Base-by-base conservation (phyloP, 2,113 vertebrate species). In the Oncorhynchus mykiss region DNA sequence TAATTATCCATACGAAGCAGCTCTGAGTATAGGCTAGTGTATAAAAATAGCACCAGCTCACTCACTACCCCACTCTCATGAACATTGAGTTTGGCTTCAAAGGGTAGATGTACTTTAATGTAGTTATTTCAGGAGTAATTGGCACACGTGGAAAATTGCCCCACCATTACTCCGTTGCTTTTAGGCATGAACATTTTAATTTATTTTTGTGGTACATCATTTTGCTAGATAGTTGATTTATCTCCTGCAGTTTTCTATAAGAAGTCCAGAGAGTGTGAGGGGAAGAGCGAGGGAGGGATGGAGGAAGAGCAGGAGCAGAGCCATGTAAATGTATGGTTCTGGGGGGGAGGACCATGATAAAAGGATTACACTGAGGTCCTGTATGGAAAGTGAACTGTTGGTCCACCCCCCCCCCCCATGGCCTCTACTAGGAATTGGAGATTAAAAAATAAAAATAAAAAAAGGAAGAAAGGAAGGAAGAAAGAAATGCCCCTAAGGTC, bases 1-100 rank as follows among this genome's bases (percentile, higher is more conserved):
- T 89, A 71, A 49, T 84, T 72, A 71, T 73, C 68, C 78, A 72
- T 45, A 72, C 27, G 72, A 74, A 84, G 80, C 79, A 80, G 79
- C 9, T 22, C 45, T 78, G 11, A 76, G n/a, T 62, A 68, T 78
- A 67, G 76, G 31, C 27, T 25, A 16, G 34, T 22, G 12, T 72
- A 29, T 24, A 14, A 83, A 88, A 83, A 78, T 84, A 45, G n/a
- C 3, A 13, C 65, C 14, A 7, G 12, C 65, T 29, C 65, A 3
- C 62, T 25, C 62, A n/a, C 62, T 25, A 25, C 13, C 65, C 14
- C 60, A 1, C 65, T 27, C 65, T 27, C 24, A 27, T n/a, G 9
- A 18, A 25, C 62, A 64, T n/a, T 57, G 5, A 22, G n/a, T 62
- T 62, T 11, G 59, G 18, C 59, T 62, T 62, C n/a, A 62, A 62